Evolutionary conservation across 1,140 invertebrate genomes (phyloP).

Genomic region (Drosophila yakuba): DNA sequence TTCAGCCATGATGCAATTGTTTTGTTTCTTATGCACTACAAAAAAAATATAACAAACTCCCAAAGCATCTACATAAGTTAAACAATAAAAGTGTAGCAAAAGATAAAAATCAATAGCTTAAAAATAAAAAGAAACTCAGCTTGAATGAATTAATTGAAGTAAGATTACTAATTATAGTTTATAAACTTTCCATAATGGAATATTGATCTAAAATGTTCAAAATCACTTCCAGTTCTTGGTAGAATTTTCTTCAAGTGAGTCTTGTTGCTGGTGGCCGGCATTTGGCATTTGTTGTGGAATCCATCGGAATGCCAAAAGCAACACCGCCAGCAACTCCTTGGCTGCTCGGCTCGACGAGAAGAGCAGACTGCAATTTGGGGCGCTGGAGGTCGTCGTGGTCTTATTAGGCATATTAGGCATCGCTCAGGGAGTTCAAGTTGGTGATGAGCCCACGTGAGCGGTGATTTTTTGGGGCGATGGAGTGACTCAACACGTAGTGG

Average conservation of each 20-base stretch:
- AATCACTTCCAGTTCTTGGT: not conserved
- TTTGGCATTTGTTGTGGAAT: slow-evolving; percentile 73
- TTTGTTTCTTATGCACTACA: slow-evolving; percentile 25
- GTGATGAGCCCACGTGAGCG: slow-evolving; percentile 24
- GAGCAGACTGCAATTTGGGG: slow-evolving; percentile 44
- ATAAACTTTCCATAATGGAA: no score
- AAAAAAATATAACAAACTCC: not conserved
- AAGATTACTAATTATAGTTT: no score
- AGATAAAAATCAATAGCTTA: no score
- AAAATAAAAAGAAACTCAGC: no score
- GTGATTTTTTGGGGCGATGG: not conserved
- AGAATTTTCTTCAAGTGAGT: slow-evolving; percentile 6
- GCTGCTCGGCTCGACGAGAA: slow-evolving; percentile 14
- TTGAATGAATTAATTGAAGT: no score
- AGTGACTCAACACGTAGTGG: slow-evolving; percentile 31
- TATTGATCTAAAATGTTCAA: not conserved
- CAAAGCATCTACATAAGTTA: not conserved
- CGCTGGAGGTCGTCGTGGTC: slow-evolving; percentile 31
- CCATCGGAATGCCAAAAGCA: slow-evolving; percentile 61
- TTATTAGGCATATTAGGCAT: slow-evolving; percentile 18
- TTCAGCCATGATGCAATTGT: slow-evolving; percentile 65
- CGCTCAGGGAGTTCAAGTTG: slow-evolving; percentile 45
- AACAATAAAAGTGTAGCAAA: not conserved
- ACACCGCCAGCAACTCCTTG: slow-evolving; percentile 26
- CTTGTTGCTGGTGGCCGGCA: slow-evolving; percentile 47